Percentiles rank a stretch among this genome's conserved stretches.
Evolutionary conservation across 1,140 invertebrate genomes (phyloP).

Genomic region (Aphelenchoides besseyi): DNA sequence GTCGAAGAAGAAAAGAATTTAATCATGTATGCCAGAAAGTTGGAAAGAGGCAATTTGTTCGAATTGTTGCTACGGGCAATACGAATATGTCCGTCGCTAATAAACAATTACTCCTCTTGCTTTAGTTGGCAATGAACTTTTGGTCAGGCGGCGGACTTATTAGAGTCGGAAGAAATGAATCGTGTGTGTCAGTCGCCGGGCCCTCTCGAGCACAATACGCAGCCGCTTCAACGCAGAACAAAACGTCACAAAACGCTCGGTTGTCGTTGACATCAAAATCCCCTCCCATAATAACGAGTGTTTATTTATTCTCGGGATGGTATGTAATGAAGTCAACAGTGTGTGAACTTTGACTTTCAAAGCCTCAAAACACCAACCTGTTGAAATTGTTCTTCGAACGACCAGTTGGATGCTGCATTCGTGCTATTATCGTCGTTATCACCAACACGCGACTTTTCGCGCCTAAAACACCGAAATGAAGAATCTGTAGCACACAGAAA

Average conservation of each 20-base stretch:
- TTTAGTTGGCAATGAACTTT: neutral
- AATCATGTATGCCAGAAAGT: neutral
- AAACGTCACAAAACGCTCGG: too few species aligned
- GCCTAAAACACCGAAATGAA: neutral
- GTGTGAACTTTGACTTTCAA: neutral
- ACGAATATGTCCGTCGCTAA: neutral
- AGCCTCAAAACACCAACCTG: constrained; percentile 36
- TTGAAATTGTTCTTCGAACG: constrained; percentile 47
- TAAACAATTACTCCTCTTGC: constrained; percentile 13
- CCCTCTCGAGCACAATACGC: neutral
- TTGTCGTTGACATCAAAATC: too few species aligned
- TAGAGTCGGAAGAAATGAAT: constrained; percentile 20
- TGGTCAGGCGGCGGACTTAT: constrained; percentile 17
- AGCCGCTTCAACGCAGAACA: neutral
- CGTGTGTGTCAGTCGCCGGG: constrained; percentile 12
- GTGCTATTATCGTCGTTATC: constrained; percentile 4
- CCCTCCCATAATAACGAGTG: too few species aligned
- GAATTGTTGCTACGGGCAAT: constrained; percentile 17
- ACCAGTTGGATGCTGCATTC: constrained; percentile 40
- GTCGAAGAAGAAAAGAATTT: constrained; percentile 8
- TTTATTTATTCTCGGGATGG: too few species aligned
- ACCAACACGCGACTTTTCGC: neutral
- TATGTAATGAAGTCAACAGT: too few species aligned
- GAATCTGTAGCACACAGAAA: too few species aligned
- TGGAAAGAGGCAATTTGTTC: constrained; percentile 18